phyloP scores from a whole-genome alignment of 2,888 invertebrate species.

The Mellilla xanthometata region DNA sequence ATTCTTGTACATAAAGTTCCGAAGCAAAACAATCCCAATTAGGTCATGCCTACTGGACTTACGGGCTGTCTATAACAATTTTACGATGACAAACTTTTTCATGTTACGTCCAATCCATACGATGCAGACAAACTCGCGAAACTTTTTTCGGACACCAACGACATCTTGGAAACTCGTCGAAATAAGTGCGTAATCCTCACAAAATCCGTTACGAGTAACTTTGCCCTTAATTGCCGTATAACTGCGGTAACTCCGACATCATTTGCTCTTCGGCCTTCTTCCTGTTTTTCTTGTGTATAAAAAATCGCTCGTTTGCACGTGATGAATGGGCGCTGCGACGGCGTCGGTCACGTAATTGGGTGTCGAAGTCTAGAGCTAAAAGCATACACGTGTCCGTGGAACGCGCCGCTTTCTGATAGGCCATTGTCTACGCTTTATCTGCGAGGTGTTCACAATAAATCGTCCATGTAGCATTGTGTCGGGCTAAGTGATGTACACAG shows the following conservation, averaged over 20 bases:
- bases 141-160: slow-evolving; percentile 19
- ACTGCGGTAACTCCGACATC: slow-evolving; percentile 43
- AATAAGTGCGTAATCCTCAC: slow-evolving; percentile 38
- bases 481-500: slow-evolving; percentile 49
- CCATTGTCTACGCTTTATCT: slow-evolving; percentile 77
- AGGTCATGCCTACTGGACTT: slow-evolving; percentile 3
- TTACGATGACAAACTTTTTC: slow-evolving; percentile 14
- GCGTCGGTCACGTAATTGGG: slow-evolving; percentile 70
- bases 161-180: slow-evolving; percentile 16
- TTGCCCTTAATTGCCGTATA: slow-evolving; percentile 54
- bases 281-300: slow-evolving; percentile 52
- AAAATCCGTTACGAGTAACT: slow-evolving; percentile 47
- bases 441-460: slow-evolving; percentile 73
- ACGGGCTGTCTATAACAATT: slow-evolving; percentile 8
- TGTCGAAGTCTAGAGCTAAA: slow-evolving; percentile 74
- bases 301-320: slow-evolving; percentile 67
- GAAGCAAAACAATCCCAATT: slow-evolving; percentile 1
- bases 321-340: slow-evolving; percentile 66
- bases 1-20: too few species aligned
- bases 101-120: slow-evolving; percentile 15
- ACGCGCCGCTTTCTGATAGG: slow-evolving; percentile 63
- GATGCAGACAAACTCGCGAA: slow-evolving; percentile 13
- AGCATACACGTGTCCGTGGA: slow-evolving; percentile 76
- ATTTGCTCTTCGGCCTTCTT: slow-evolving; percentile 46
- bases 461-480: slow-evolving; percentile 66